These are phyloP conservation scores for Cossypha caffra DNA, from an alignment of 2,797 vertebrate genomes.

Conservation along the genomic window DNA sequence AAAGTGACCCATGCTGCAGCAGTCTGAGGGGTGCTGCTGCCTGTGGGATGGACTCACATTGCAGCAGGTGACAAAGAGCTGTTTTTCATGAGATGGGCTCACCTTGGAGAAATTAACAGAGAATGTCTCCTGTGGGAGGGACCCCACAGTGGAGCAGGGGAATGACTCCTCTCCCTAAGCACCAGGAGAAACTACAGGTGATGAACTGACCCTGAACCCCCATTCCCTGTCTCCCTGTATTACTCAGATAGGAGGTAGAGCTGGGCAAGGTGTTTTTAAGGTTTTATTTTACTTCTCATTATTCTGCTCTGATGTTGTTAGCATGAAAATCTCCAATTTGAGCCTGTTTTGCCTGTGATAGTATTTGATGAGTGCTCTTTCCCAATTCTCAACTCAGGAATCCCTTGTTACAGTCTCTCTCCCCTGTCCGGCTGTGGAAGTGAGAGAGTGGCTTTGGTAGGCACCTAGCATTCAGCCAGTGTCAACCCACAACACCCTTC, in stretches of 20 bases:
- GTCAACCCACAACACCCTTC: background rate
- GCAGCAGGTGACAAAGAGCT: background rate
- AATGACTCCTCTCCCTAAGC: background rate
- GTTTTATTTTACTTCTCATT: background rate
- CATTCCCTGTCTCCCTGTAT: background rate
- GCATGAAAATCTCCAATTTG: background rate
- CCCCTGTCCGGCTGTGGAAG: background rate
- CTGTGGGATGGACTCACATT: background rate
- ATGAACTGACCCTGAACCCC: background rate
- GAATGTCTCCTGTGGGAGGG: background rate
- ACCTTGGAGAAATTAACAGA: accelerated
- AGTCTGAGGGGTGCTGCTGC: background rate
- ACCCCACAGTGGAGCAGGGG: background rate
- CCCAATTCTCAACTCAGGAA: background rate
- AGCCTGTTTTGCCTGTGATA: background rate
- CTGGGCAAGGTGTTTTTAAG: background rate
- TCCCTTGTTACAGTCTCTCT: background rate
- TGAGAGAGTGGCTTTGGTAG: background rate
- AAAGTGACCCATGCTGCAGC: background rate
- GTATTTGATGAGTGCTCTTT: background rate
- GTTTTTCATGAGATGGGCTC: background rate
- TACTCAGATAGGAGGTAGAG: background rate
- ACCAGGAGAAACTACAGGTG: background rate
- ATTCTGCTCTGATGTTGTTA: background rate
- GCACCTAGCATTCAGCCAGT: background rate